Base-by-base conservation (phyloP, 2,797 vertebrate genomes). In the Novumbra hubbsi region DNA sequence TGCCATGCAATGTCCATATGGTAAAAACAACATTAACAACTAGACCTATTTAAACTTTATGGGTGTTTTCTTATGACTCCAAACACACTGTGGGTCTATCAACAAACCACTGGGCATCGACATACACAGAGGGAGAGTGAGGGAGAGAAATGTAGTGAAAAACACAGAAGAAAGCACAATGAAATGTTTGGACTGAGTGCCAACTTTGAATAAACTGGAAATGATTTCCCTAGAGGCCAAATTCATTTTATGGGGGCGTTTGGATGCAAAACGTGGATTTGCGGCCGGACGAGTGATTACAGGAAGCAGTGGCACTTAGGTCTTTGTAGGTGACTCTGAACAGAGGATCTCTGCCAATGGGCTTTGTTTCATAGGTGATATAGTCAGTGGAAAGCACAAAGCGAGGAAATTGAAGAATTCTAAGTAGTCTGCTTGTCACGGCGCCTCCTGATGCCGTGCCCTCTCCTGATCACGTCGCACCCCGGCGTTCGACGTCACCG, bases 201-300 rank as follows among this genome's bases (percentile, higher is more conserved):
- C 87, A 84, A 78, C 83, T 76, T 76, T 81, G 75, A 68, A 68
- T 70, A 55, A 79, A 80, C 57, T 79, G 82, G 62, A 76, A 38
- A 76, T 82, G 81, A 85, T 89, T 91, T 89, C 89, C 88, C 80
- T 0, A 27, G 80, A 79, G 83, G 76, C 78, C 78, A 88, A 81
- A 91, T 90, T 88, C 87, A 72, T 85, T 91, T 88, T 88, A 86
- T 85, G 81, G 77, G 71, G 74, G 71, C 73, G 28, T 45, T 68
- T 52, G 45, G 48, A 62, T 5, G 3, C 48, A 32, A 24, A 71
- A 14, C 32, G n/a, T 16, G 30, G 68, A 28, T 45, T 45, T 17
- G 34, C 68, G 68, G 34, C 50, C 70, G 70, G 55, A 57, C 38
- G 49, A 75, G 79, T 74, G 14, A 65, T 32, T 32, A 67, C 19